Conservation (phyloP, 1,140 invertebrate genomes). For the Doryteuthis pealeii region DNA sequence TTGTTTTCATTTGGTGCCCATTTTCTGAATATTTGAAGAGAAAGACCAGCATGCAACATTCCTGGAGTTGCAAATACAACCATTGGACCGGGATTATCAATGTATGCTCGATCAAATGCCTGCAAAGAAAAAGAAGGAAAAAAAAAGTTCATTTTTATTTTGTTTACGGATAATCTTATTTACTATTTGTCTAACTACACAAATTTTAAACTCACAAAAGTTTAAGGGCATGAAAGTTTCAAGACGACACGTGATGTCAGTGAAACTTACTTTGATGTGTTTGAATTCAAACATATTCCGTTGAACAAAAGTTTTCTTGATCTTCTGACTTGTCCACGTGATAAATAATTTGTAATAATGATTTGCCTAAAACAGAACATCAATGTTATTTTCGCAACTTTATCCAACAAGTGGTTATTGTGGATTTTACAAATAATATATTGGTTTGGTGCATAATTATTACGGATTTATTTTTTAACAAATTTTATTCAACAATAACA, state of each 20-base stretch:
- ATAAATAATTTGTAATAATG: slow-evolving; percentile 99
- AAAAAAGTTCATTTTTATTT: too few species aligned
- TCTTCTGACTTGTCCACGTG: slow-evolving; percentile 99
- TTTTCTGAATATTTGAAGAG: slow-evolving; percentile 97
- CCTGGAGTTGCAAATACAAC: slow-evolving; percentile 99
- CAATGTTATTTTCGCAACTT: too few species aligned
- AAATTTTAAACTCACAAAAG: too few species aligned
- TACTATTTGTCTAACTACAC: too few species aligned
- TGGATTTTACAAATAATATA: too few species aligned
- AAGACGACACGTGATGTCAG: too few species aligned
- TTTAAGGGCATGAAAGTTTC: too few species aligned
- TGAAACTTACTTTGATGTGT: slow-evolving; percentile 78
- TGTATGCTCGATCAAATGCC: slow-evolving; percentile 93
- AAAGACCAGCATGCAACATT: slow-evolving; percentile 98
- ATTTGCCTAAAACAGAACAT: slow-evolving; percentile 72
- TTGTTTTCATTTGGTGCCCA: slow-evolving; percentile 98
- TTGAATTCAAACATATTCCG: slow-evolving; percentile 99
- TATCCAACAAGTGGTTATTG: too few species aligned
- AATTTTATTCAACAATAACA: too few species aligned
- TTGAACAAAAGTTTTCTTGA: slow-evolving; percentile 98
- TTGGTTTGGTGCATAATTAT: too few species aligned
- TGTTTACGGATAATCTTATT: too few species aligned
- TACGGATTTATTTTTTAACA: too few species aligned
- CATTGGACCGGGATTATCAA: slow-evolving; percentile 98
- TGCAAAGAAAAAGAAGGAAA: slow-evolving; percentile 26